A percentile compares a stretch with the other conserved stretches of the same genome.
phyloP scores from a whole-genome alignment of 2,888 invertebrate genomes.

The Trachelus stipa region DNA sequence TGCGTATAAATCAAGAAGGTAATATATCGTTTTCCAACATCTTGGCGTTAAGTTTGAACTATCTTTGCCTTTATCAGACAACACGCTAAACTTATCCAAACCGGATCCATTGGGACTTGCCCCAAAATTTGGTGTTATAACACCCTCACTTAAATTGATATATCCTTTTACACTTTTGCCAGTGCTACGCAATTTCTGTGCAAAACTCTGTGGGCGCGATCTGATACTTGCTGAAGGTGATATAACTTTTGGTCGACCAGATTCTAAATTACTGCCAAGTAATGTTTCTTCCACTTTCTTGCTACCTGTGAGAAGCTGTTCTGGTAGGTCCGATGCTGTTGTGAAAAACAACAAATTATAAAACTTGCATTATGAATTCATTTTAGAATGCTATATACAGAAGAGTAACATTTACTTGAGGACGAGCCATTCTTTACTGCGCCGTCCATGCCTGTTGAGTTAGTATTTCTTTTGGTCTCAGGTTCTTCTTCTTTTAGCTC shows the following conservation, averaged over 20 bases:
- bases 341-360: constrained; percentile 41
- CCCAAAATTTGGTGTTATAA: constrained; percentile 76
- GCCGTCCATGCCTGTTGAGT: constrained; percentile 63
- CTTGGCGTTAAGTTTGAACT: constrained; percentile 73
- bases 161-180: constrained; percentile 89
- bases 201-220: constrained; percentile 86
- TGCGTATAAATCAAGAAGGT: constrained; percentile 91
- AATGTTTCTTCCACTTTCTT: constrained; percentile 57
- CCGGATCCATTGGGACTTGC: constrained; percentile 74
- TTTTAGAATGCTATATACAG: background rate
- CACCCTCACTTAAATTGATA: constrained; percentile 83
- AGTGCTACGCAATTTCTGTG: constrained; percentile 86
- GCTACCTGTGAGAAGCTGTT: constrained; percentile 69
- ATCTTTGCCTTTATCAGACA: constrained; percentile 68
- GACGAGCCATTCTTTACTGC: constrained; percentile 73
- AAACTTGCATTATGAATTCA: background rate
- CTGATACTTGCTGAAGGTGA: constrained; percentile 71
- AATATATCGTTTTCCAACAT: constrained; percentile 96
- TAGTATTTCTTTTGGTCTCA: constrained; percentile 56
- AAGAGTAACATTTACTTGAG: constrained; percentile 67
- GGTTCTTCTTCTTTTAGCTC: constrained; percentile 84
- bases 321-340: constrained; percentile 74
- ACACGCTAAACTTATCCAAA: constrained; percentile 68
- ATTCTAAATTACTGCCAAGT: constrained; percentile 48
- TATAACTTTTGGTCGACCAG: constrained; percentile 60